A percentile compares a stretch with the other conserved stretches of the same genome.
Evolutionary conservation across 1,140 invertebrate species (phyloP).

Genomic region (Sesamia nonagrioides): DNA sequence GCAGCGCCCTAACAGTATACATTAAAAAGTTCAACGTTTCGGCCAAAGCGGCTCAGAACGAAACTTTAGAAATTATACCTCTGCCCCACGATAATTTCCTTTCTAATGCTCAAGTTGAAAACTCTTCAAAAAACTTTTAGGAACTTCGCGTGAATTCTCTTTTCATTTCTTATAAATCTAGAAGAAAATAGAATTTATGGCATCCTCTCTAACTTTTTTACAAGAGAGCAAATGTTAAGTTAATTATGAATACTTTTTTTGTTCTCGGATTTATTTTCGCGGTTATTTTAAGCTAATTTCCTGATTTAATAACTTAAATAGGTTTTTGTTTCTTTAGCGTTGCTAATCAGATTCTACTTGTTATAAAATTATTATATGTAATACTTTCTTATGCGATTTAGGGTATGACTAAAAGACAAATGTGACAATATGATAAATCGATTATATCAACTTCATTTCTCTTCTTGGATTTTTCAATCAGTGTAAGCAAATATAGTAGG

Average conservation of each 20-base stretch:
- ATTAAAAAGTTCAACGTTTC: slow-evolving; percentile 67
- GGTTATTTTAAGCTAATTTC: slow-evolving; percentile 27
- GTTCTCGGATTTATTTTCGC: slow-evolving; percentile 11
- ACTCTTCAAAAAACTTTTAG: slow-evolving; percentile 69
- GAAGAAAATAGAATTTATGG: slow-evolving; percentile 68
- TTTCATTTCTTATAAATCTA: slow-evolving; percentile 67
- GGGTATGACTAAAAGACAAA: too few relatives aligned
- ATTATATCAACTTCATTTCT: neutral
- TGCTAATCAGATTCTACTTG: neutral
- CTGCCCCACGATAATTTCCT: slow-evolving; percentile 72
- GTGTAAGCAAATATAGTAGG: too few relatives aligned
- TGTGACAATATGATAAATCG: too few relatives aligned
- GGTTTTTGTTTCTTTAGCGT: neutral
- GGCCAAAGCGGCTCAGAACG: slow-evolving; percentile 45
- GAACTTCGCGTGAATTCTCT: slow-evolving; percentile 57
- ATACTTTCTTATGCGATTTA: too few relatives aligned
- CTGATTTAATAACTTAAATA: slow-evolving; percentile 11
- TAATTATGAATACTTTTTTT: slow-evolving; percentile 48
- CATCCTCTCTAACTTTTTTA: slow-evolving; percentile 54
- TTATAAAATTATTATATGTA: too few relatives aligned
- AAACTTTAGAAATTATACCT: slow-evolving; percentile 76
- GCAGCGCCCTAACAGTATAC: slow-evolving; percentile 46
- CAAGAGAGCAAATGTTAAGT: slow-evolving; percentile 47
- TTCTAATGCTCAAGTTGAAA: slow-evolving; percentile 73
- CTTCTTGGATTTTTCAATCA: neutral